Evolutionary conservation across 1,140 invertebrate species (phyloP).

Genomic region (Mercenaria mercenaria): DNA sequence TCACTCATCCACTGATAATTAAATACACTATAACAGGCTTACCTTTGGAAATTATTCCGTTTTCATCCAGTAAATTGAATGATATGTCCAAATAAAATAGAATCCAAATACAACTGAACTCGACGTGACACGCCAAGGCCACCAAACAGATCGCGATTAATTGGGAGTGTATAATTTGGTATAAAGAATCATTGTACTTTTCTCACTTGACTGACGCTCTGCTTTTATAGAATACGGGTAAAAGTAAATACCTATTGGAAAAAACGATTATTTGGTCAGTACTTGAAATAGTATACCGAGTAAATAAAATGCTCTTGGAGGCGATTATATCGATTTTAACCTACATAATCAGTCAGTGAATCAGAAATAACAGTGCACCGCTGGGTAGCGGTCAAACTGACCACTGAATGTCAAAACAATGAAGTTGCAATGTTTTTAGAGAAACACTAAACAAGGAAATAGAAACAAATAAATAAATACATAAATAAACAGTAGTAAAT

Average conservation of each 20-base stretch:
- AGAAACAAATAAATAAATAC: no score
- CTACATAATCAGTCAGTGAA: neutral
- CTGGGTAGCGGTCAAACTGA: neutral
- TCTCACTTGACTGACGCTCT: neutral
- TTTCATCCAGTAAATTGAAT: neutral
- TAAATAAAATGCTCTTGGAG: neutral
- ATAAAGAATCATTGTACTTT: neutral
- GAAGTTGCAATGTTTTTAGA: no score
- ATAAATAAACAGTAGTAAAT: no score
- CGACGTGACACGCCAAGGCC: no score
- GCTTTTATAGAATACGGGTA: neutral
- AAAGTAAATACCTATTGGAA: neutral
- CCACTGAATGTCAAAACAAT: neutral
- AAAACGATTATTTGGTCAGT: neutral
- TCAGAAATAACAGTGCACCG: neutral
- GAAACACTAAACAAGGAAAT: no score
- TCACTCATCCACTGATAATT: no score
- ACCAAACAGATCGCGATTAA: neutral
- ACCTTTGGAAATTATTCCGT: neutral
- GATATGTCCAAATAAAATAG: no score
- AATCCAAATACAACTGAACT: no score
- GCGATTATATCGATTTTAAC: slow-evolving; percentile 1
- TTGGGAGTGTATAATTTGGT: neutral
- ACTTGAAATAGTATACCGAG: neutral
- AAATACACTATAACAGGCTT: neutral